A percentile compares a stretch with the other conserved stretches of the same genome.
phyloP scores from a whole-genome alignment of 2,113 vertebrate genomes.

The Pelobates fuscus region DNA sequence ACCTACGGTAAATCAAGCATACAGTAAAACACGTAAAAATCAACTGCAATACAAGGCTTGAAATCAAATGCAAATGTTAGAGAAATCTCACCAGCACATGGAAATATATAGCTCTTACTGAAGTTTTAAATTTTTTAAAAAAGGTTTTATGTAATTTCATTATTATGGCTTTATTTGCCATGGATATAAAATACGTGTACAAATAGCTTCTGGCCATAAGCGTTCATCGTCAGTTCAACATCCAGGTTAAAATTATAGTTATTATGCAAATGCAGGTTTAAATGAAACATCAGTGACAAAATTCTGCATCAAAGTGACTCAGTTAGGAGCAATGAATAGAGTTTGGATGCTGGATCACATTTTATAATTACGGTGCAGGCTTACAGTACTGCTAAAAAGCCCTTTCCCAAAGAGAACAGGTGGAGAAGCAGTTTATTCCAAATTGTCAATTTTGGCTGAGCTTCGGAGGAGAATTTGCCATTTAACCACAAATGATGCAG shows the following conservation, averaged over 20 bases:
- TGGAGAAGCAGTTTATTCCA: slow-evolving; percentile 31
- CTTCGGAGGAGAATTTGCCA: background rate
- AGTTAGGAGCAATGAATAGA: slow-evolving; percentile 8
- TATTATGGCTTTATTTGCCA: slow-evolving; percentile 35
- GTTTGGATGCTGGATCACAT: slow-evolving; percentile 22
- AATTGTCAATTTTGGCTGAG: slow-evolving; percentile 22
- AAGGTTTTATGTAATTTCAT: background rate
- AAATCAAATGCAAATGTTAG: too few relatives aligned
- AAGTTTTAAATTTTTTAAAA: too few relatives aligned
- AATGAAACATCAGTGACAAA: slow-evolving; percentile 60
- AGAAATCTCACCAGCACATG: too few relatives aligned
- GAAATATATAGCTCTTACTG: too few relatives aligned
- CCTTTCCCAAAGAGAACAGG: slow-evolving; percentile 36
- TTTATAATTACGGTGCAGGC: slow-evolving; percentile 18
- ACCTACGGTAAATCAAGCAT: too few relatives aligned
- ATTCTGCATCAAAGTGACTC: slow-evolving; percentile 50
- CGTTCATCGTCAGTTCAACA: slow-evolving; percentile 64
- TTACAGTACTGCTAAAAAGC: slow-evolving; percentile 17
- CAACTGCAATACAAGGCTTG: too few relatives aligned
- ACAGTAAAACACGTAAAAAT: too few relatives aligned
- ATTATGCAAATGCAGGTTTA: slow-evolving; percentile 65
- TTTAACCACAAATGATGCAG: slow-evolving; percentile 18
- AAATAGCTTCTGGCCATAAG: slow-evolving; percentile 59
- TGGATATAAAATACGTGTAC: slow-evolving; percentile 36
- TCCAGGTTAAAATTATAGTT: slow-evolving; percentile 61